A percentile compares a stretch with the other conserved stretches of the same genome.
These are phyloP conservation scores for Rhagoletis zephyria DNA, from an alignment of 1,140 invertebrate genomes.

Conservation along the genomic window DNA sequence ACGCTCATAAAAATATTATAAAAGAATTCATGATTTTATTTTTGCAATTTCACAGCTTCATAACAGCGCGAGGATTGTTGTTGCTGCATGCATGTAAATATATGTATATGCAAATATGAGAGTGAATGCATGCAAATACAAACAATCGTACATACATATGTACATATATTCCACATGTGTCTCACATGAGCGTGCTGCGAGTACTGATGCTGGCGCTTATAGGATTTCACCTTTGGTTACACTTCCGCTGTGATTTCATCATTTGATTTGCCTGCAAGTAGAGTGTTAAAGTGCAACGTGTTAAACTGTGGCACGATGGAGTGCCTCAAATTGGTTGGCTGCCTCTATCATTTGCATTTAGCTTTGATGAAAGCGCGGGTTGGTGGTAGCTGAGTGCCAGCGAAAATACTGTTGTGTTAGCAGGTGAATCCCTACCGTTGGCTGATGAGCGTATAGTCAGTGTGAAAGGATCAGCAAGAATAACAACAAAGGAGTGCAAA, in stretches of 20 bases:
- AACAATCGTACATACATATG: background rate
- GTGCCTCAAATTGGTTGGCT: background rate
- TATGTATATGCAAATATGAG: background rate
- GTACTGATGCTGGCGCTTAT: slow-evolving; percentile 22
- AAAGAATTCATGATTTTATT: slow-evolving; percentile 53
- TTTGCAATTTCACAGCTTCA: slow-evolving; percentile 35
- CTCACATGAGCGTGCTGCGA: background rate
- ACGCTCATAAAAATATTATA: slow-evolving; percentile 50
- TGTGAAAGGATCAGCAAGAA: background rate
- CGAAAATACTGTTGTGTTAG: background rate
- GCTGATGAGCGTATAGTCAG: background rate
- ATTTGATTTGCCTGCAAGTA: slow-evolving; percentile 49
- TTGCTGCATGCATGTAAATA: background rate
- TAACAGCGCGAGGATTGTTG: background rate
- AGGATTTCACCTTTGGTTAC: slow-evolving; percentile 50
- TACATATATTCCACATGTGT: background rate
- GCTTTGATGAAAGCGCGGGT: background rate
- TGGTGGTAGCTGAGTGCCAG: background rate
- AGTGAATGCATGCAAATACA: background rate
- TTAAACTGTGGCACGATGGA: slow-evolving; percentile 34
- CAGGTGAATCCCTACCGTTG: slow-evolving; percentile 20
- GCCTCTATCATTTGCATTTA: slow-evolving; percentile 20
- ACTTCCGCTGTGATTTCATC: slow-evolving; percentile 51
- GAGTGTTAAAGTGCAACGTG: slow-evolving; percentile 51
- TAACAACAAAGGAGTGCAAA: background rate